These are phyloP conservation scores for Chelmon rostratus DNA, from an alignment of 2,797 vertebrate genomes.

Conservation along the genomic window DNA sequence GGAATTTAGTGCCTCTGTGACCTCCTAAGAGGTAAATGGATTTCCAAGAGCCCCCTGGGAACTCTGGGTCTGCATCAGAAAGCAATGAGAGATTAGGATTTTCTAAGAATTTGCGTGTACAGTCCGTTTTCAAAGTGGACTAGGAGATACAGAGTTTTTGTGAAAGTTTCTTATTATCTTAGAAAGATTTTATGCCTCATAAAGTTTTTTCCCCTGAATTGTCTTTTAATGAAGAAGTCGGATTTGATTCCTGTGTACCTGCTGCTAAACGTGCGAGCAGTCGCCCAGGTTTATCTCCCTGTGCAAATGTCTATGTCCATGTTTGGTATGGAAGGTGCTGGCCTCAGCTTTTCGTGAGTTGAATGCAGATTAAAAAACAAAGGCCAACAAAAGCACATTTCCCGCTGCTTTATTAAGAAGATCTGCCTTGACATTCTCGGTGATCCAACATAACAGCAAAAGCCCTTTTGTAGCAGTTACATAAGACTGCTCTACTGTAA, in stretches of 20 bases:
- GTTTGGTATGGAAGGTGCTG: background rate
- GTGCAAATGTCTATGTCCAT: background rate
- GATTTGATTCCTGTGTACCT: background rate
- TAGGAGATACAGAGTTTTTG: background rate
- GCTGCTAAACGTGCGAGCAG: background rate
- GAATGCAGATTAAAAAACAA: constrained; percentile 21
- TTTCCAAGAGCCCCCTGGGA: too few relatives aligned
- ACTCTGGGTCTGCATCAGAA: too few relatives aligned
- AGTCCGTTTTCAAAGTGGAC: background rate
- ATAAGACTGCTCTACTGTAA: constrained; percentile 57
- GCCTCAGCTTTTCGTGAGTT: background rate
- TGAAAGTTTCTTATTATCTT: background rate
- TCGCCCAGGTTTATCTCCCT: background rate
- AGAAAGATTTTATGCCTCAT: background rate
- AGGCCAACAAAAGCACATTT: constrained; percentile 29
- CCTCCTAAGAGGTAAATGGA: too few relatives aligned
- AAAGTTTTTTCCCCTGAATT: background rate
- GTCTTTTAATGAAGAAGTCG: background rate
- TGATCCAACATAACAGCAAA: constrained; percentile 69
- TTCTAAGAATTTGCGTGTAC: background rate
- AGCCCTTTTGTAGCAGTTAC: constrained; percentile 60
- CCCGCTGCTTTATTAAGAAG: constrained; percentile 43
- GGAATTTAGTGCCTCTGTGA: too few relatives aligned
- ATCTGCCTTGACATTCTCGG: constrained; percentile 59
- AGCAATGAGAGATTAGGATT: too few relatives aligned